These are phyloP conservation scores for Hybognathus amarus DNA, from an alignment of 2,797 vertebrate genomes.

Conservation along the genomic window DNA sequence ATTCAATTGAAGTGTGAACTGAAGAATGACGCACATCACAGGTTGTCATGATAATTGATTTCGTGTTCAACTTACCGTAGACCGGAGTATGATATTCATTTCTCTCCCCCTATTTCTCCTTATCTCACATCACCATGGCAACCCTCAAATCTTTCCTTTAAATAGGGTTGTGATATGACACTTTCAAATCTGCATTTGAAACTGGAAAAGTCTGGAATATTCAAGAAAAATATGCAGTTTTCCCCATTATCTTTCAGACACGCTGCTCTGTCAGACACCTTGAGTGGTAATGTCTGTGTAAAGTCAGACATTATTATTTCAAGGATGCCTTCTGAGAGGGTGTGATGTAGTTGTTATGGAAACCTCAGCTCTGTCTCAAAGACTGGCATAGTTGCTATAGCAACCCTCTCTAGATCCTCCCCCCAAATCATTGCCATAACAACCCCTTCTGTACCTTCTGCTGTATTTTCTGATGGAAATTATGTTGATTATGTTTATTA, in stretches of 20 bases:
- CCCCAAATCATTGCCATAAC: slow-evolving; percentile 6
- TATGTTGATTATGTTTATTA: not conserved
- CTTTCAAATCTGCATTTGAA: not conserved
- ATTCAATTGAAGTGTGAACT: not conserved
- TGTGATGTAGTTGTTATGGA: slow-evolving; percentile 51
- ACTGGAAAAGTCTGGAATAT: not conserved
- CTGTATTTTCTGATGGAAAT: not conserved
- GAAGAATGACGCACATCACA: slow-evolving; percentile 8
- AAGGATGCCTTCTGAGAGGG: slow-evolving; percentile 50
- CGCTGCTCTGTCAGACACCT: not conserved
- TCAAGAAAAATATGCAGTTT: not conserved
- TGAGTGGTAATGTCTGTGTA: not conserved
- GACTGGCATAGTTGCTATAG: slow-evolving; percentile 43
- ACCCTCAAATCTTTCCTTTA: slow-evolving; percentile 6
- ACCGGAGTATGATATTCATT: not conserved
- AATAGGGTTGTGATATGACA: not conserved
- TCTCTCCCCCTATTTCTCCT: not conserved
- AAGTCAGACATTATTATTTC: slow-evolving; percentile 1
- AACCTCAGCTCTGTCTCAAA: slow-evolving; percentile 35
- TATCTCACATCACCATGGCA: slow-evolving; percentile 27
- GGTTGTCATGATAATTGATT: not conserved
- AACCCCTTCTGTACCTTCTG: slow-evolving; percentile 16
- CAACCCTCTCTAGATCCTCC: slow-evolving; percentile 36
- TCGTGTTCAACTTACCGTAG: not conserved
- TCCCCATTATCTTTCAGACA: not conserved